Evolutionary conservation across 2,888 invertebrate genomes (phyloP).

Genomic region (Scelioninae gen. 2): DNA sequence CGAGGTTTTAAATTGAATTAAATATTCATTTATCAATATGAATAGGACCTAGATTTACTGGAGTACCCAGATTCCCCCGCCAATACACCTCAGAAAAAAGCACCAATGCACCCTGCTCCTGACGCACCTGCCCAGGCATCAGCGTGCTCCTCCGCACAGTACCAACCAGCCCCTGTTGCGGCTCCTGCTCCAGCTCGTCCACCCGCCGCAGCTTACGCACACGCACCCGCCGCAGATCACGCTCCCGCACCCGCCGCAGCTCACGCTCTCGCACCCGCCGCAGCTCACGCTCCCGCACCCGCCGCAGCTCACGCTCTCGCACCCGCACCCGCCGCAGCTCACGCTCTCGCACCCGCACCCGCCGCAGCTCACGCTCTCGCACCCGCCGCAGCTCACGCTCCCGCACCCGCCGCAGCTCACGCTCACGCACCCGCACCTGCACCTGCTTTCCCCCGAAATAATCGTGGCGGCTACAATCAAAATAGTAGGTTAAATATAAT

Average conservation of each 20-base stretch:
- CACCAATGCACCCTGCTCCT: background rate
- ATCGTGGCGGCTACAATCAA: background rate
- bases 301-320: too few relatives aligned
- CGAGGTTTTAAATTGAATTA: too few relatives aligned
- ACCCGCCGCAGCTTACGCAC: background rate
- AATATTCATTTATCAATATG: too few relatives aligned
- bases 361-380: too few relatives aligned
- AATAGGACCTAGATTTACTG: too few relatives aligned
- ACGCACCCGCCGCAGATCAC: background rate
- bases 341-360: too few relatives aligned
- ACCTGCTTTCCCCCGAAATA: background rate
- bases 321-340: too few relatives aligned
- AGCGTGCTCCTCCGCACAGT: background rate
- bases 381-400: too few relatives aligned
- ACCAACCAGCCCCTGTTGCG: background rate
- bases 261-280: too few relatives aligned
- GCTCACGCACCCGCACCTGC: background rate
- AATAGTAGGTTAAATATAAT: background rate
- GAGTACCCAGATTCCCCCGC: background rate
- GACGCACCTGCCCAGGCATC: background rate
- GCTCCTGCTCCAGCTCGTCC: background rate
- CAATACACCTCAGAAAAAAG: background rate
- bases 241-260: too few relatives aligned
- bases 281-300: too few relatives aligned
- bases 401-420: too few relatives aligned